A percentile compares a stretch with the other conserved stretches of the same genome.
These are phyloP conservation scores for Hofmannophila pseudospretella DNA, from an alignment of 2,888 invertebrate genomes.

Conservation along the genomic window DNA sequence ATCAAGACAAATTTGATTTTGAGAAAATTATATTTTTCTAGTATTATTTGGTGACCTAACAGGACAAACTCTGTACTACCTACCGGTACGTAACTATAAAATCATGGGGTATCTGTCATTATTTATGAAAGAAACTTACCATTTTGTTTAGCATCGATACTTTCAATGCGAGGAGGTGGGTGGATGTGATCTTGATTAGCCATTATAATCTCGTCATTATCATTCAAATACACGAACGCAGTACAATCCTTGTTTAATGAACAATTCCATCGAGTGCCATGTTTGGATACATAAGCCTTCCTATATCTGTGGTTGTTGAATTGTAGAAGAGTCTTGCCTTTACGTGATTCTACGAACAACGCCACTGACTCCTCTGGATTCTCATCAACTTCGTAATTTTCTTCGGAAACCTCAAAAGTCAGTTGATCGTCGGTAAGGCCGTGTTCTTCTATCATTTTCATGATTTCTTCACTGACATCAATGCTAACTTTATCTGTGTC, in stretches of 20 bases:
- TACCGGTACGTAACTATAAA: too few relatives aligned
- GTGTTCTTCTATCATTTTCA: constrained; percentile 9
- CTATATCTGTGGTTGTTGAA: constrained; percentile 50
- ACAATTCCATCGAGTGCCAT: constrained; percentile 53
- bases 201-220: constrained; percentile 48
- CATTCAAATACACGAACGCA: constrained; percentile 47
- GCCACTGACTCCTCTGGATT: constrained; percentile 27
- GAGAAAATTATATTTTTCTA: too few relatives aligned
- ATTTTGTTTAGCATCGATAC: constrained; percentile 23
- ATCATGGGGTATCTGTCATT: too few relatives aligned
- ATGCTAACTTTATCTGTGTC: constrained; percentile 2
- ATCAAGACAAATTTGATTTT: too few relatives aligned
- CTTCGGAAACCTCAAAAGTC: constrained; percentile 13
- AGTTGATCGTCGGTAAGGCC: constrained; percentile 9
- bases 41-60: too few relatives aligned
- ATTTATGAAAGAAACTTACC: too few relatives aligned
- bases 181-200: constrained; percentile 43
- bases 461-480: constrained; percentile 8
- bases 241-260: constrained; percentile 42
- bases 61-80: too few relatives aligned
- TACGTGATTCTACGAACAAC: constrained; percentile 41
- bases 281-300: constrained; percentile 41
- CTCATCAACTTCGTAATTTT: constrained; percentile 16
- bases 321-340: constrained; percentile 45
- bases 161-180: constrained; percentile 18